Percentiles rank a stretch among this genome's conserved stretches.
phyloP scores from a whole-genome alignment of 2,888 invertebrate genomes.

The Dynastes grantii region DNA sequence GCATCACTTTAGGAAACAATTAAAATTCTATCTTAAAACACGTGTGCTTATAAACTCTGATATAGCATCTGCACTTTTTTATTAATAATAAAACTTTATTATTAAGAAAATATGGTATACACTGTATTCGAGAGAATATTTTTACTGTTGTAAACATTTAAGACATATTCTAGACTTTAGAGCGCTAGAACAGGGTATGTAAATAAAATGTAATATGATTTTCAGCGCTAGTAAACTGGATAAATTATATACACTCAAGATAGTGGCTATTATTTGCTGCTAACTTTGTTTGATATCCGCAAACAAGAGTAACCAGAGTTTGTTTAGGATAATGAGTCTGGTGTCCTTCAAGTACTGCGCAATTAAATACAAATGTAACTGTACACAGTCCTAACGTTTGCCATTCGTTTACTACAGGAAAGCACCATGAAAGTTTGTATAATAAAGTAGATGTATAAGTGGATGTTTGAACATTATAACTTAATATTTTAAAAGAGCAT shows the following conservation, averaged over 20 bases:
- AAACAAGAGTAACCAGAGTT: neutral
- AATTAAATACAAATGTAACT: neutral
- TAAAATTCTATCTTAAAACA: slow-evolving; percentile 12
- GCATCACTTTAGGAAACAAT: neutral
- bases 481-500: too few species aligned
- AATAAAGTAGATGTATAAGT: too few species aligned
- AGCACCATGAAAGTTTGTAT: too few species aligned
- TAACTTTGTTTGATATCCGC: slow-evolving; percentile 7
- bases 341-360: neutral
- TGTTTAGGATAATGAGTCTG: slow-evolving; percentile 6
- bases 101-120: neutral
- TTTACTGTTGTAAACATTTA: neutral
- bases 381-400: neutral
- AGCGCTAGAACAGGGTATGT: too few species aligned
- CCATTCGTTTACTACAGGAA: too few species aligned
- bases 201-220: too few species aligned
- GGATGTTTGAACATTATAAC: too few species aligned
- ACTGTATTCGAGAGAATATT: neutral
- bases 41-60: neutral
- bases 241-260: too few species aligned
- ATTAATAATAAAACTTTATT: slow-evolving; percentile 6
- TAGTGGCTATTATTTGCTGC: neutral
- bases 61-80: slow-evolving; percentile 13
- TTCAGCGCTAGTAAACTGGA: too few species aligned
- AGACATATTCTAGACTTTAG: neutral